Conservation (phyloP, 92 coral and sea anemone species). For the Virgularia gustaviana region DNA sequence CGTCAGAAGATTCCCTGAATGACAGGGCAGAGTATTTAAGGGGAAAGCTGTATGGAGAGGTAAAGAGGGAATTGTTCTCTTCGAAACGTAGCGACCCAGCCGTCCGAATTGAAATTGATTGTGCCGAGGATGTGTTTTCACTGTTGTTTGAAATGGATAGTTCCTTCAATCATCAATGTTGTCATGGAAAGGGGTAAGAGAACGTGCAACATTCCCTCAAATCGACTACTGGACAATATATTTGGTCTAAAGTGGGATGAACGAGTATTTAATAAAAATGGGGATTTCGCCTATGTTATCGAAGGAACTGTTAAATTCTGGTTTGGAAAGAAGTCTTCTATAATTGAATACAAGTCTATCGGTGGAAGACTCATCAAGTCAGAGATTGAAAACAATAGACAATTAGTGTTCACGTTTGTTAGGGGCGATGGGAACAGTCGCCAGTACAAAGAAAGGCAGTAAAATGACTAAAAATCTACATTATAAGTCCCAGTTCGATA, state of each 20-base stretch:
- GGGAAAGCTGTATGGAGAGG: background rate
- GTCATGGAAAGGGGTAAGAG: too few species aligned
- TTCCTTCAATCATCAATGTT: too few species aligned
- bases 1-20: background rate
- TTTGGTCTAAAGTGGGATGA: too few species aligned
- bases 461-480: background rate
- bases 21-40: background rate
- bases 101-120: slow-evolving; percentile 11
- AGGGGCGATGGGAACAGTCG: slow-evolving; percentile 2
- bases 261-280: too few species aligned
- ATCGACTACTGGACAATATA: too few species aligned
- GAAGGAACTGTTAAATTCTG: too few species aligned
- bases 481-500: too few species aligned
- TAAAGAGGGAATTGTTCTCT: background rate
- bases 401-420: slow-evolving; percentile 21
- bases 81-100: background rate
- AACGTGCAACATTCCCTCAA: too few species aligned
- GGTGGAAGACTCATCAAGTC: slow-evolving; percentile 43
- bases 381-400: slow-evolving; percentile 44
- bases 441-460: background rate
- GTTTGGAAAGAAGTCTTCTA: slow-evolving; percentile 37
- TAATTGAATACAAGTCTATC: slow-evolving; percentile 31
- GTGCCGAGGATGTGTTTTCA: background rate
- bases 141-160: background rate
- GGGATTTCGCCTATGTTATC: too few species aligned